Base-by-base conservation (phyloP, 1,140 invertebrate species). In the Choristoneura fumiferana region DNA sequence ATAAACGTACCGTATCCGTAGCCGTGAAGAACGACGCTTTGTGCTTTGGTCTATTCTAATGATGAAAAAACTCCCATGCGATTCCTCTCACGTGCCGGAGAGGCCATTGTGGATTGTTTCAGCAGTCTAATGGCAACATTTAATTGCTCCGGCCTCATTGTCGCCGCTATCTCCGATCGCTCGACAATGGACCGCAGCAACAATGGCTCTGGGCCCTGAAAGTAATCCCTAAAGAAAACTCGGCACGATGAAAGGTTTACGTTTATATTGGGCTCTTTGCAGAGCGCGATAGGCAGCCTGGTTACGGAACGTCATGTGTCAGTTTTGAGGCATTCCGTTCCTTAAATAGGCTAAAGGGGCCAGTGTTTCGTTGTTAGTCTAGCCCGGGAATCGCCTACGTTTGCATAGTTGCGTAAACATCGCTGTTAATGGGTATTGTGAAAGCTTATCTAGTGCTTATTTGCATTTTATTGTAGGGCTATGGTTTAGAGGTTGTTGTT, bases 101-200 rank as follows among this genome's bases (percentile, higher is more conserved):
- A 2, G 22, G 29, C 54, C 63, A 78, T 83, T 83, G 80, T 81
- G 76, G 62, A 78, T 83, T 83, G 78, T 83, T 83, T 60, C 67
- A 67, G 54, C 57, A 57, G 62, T 69, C 65, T 75, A 81, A 83
- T 76, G 69, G 71, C 68, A 70, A 69, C 70, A 67, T 76, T 84
- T 79, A 80, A 82, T 82, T 77, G 79, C 73, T 72, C 65, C 53
- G 65, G 60, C 65, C 68, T 67, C 71, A 73, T 78, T 79, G 78
- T 78, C 67, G 63, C n/a, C 52, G 54, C 60, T 80, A 84, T 81
- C 79, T 63, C 58, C 34, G 68, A 78, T 85, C 79, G 71, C 69
- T 75, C 72, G 62, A 63, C 68, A 66, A 65, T 75, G 57, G 58
- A 37, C 63, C 61, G 13, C 53, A 35, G 18, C 55, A 63, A 40